These are phyloP conservation scores for Simalia tracyae DNA, from an alignment of 2,797 vertebrate species.

Conservation along the genomic window DNA sequence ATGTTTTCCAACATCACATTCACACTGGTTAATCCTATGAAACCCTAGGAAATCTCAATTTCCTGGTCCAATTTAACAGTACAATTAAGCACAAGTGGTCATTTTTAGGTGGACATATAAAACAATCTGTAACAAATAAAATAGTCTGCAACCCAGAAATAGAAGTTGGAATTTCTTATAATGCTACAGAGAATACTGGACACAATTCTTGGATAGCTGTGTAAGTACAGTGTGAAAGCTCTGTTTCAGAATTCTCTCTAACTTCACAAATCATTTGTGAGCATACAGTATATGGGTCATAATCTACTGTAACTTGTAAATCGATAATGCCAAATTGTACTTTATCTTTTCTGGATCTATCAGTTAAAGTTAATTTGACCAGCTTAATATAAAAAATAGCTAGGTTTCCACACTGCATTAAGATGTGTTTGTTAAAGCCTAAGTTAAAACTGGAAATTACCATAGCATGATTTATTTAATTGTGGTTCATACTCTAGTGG, in stretches of 20 bases:
- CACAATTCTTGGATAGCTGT: background rate
- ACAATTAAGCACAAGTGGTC: background rate
- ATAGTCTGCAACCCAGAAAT: background rate
- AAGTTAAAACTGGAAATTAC: too few relatives aligned
- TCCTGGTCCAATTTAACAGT: background rate
- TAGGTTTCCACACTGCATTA: too few relatives aligned
- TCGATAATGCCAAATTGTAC: too few relatives aligned
- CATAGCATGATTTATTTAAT: background rate
- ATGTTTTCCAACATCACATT: slow-evolving; percentile 31
- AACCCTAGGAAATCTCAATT: background rate
- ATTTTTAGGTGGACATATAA: background rate
- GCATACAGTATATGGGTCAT: background rate
- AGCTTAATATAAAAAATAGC: background rate
- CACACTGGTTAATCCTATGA: background rate
- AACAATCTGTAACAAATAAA: background rate
- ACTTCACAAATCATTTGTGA: background rate
- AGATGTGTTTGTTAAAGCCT: too few relatives aligned
- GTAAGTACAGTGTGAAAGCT: background rate
- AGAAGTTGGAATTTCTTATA: background rate
- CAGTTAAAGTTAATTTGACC: background rate
- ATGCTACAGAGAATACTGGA: background rate
- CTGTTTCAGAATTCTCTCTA: background rate
- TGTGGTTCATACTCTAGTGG: background rate
- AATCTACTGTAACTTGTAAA: too few relatives aligned
- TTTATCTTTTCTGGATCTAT: background rate